phyloP scores from a whole-genome alignment of 2,797 vertebrate species.

The Pantherophis alleghaniensis region DNA sequence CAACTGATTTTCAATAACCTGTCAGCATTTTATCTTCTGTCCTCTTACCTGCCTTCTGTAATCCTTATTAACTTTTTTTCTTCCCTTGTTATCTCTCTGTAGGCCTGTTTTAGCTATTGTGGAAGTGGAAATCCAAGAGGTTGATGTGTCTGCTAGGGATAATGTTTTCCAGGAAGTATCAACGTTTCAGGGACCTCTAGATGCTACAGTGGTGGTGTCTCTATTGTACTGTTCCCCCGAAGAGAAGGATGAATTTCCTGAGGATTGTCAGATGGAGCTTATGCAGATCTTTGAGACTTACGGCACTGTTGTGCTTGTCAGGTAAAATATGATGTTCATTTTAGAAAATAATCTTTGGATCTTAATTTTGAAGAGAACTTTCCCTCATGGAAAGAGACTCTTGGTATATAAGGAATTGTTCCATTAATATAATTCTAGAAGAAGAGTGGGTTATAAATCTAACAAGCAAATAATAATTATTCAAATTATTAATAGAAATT shows the following conservation, averaged over 20 bases:
- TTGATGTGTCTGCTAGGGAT: slow-evolving; percentile 71
- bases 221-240: slow-evolving; percentile 67
- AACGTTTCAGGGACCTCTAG: slow-evolving; percentile 77
- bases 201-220: slow-evolving; percentile 75
- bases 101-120: slow-evolving; percentile 80
- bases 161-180: slow-evolving; percentile 77
- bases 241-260: slow-evolving; percentile 75
- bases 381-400: not conserved
- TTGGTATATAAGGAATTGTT: not conserved
- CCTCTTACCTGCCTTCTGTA: not conserved
- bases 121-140: slow-evolving; percentile 79
- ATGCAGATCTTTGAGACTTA: slow-evolving; percentile 76
- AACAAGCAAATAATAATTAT: not conserved
- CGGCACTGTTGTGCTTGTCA: slow-evolving; percentile 74
- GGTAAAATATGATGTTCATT: slow-evolving; percentile 57
- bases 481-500: not conserved
- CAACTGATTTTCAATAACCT: slow-evolving; percentile 2
- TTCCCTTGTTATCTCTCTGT: slow-evolving; percentile 21
- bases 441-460: not conserved
- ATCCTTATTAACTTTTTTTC: not conserved
- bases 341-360: not conserved
- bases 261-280: slow-evolving; percentile 74
- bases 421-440: not conserved
- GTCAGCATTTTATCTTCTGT: not conserved
- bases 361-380: not conserved